Percentiles rank a stretch among this genome's conserved stretches.
Evolutionary conservation across 2,113 vertebrate genomes (phyloP).

Genomic region (Terrapene triunguis): DNA sequence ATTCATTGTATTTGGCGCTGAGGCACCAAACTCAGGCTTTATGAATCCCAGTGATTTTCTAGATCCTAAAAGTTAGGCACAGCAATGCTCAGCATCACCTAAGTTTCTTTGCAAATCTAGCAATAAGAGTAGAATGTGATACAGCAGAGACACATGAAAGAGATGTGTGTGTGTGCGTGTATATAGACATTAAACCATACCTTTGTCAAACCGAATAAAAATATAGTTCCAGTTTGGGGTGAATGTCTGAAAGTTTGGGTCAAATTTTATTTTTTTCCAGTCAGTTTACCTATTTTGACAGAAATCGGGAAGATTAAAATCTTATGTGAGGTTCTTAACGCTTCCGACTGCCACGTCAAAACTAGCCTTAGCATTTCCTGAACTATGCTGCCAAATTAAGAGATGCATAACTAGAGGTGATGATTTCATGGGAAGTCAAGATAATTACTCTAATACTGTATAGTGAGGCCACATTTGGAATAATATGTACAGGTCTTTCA

Average conservation of each 20-base stretch:
- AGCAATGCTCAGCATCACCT: background rate
- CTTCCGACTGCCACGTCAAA: background rate
- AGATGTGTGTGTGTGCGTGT: background rate
- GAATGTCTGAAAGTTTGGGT: background rate
- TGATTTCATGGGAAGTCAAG: background rate
- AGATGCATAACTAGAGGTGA: conserved; percentile 7
- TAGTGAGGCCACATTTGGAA: conserved; percentile 21
- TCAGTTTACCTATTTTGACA: background rate
- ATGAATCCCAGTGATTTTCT: background rate
- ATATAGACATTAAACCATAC: background rate
- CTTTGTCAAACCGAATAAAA: background rate
- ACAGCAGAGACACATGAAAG: background rate
- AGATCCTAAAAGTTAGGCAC: background rate
- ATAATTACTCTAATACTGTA: conserved; percentile 10
- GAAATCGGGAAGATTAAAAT: background rate
- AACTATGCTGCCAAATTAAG: background rate
- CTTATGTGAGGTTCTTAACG: background rate
- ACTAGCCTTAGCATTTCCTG: background rate
- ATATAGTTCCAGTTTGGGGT: background rate
- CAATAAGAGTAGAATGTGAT: background rate
- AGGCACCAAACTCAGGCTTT: background rate
- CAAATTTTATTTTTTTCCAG: background rate
- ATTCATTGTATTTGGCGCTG: background rate
- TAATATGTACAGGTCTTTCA: conserved; percentile 9
- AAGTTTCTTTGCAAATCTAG: background rate